Evolutionary conservation across 2,888 invertebrate species (phyloP), one percentile per base, ranked within the genome.

Genomic region (Tachystola acroxantha): DNA sequence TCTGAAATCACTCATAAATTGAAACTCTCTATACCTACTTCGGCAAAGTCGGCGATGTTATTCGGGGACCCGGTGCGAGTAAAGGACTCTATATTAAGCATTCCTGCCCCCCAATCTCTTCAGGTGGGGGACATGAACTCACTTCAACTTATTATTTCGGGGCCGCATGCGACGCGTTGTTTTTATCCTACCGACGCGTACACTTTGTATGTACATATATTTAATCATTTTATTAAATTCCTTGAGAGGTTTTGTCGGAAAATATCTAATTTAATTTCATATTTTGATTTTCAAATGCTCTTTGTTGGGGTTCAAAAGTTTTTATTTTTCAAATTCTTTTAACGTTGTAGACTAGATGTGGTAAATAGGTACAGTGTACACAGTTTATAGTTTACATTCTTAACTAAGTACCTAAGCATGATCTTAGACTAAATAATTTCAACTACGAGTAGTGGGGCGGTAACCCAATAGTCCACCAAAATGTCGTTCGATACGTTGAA

Each of bases 61-160:
- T 85, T 80, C 73, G 70, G 70, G 61, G 68, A 69, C 67, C 74
- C 70, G 73, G 68, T 82, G 78, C 75, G 75, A 74, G 78, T 77
- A 80, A 82, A 80, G 75, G 79, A 76, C 74, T 76, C 71, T 82
- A 84, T 85, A 85, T 85, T 85, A 84, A 81, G 84, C 77, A 85
- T 85, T 85, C 82, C 80, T 74, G 71, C 72, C 66, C 72, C 75
- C 70, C 76, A 72, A 79, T 77, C 76, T 80, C 75, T 76, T 72
- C 79, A 82, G 82, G 81, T 79, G 79, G 76, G 72, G 65, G 63
- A 65, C 74, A 73, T 76, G 74, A 71, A 76, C 73, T 80, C 72
- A 76, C 73, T 82, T 68, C 69, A 77, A 79, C 76, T 82, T 85
- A 85, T 84, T 85, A 82, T 81, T 81, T 79, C 50, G 70, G 74